Base-by-base conservation (phyloP, 2,113 vertebrate species). In the Mesembrinibis cayennensis region DNA sequence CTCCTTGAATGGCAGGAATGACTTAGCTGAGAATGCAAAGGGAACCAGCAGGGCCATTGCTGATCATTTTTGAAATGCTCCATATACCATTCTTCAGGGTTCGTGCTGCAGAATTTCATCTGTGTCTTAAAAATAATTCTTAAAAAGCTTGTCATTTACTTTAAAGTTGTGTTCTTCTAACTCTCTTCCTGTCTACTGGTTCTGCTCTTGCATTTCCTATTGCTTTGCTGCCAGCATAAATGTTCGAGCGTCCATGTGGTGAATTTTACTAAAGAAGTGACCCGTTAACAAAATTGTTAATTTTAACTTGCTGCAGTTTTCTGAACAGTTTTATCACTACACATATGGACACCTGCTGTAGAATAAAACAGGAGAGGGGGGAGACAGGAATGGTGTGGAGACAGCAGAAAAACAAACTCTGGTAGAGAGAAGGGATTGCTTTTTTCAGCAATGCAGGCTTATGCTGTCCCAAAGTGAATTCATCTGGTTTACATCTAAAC, bases 51-150 rank as follows among this genome's bases (percentile, higher is more conserved):
- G 32, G 23, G 25, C 11, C n/a, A 17, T 20, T 63, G 40, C 27
- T 78, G 47, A 40, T 38, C 10, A 8, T 65, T 70, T 71, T 77
- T 61, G 34, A n/a, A 23, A 34, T 62, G n/a, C 16, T 82, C 20
- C 0, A 0, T 34, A 7, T 23, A 13, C 8, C 1, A 2, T n/a
- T 73, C 50, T 52, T 61, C 59, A 44, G 7, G 1, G 18, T 42
- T 49, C 70, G 7, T 49, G 11, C 53, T 62, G 59, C 50, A 78
- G 40, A 73, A 91, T 62, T 89, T 69, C 3, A 32, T 40, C 53
- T 53, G 4, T 45, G 14, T 45, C 16, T 74, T 10, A 23, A 65
- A 77, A 70, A 17, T 63, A 40, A 63, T 40, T 50, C 18, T 76
- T 10, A 14, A 61, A 76, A 70, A 20, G 4, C 3, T 11, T 27